Percentiles rank a stretch among this genome's conserved stretches.
These are phyloP conservation scores for Zygaena filipendulae DNA, from an alignment of 2,888 invertebrate species.

Conservation along the genomic window DNA sequence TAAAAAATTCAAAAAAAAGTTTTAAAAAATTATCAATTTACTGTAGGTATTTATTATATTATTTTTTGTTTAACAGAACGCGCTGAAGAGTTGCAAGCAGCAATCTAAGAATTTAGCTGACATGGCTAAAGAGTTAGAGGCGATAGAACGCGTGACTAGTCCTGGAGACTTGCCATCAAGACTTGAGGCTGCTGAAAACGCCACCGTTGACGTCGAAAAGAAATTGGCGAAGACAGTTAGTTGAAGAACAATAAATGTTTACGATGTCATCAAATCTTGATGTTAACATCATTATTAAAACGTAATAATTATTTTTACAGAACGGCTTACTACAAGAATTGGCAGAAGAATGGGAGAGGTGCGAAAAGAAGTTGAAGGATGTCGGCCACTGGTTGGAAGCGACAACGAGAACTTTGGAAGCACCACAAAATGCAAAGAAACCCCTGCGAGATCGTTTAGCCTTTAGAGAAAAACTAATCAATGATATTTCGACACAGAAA, in stretches of 20 bases:
- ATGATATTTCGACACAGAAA: conserved; percentile 89
- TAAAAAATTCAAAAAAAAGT: conserved; percentile 33
- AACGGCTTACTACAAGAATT: conserved; percentile 90
- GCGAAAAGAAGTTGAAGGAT: conserved; percentile 93
- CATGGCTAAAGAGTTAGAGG: conserved; percentile 91
- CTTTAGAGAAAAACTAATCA: conserved; percentile 85
- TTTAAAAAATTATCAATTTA: conserved; percentile 1
- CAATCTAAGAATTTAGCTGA: conserved; percentile 89
- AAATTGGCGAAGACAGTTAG: conserved; percentile 86
- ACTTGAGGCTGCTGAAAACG: conserved; percentile 87
- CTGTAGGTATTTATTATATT: neutral
- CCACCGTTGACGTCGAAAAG: conserved; percentile 86
- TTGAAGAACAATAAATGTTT: conserved; percentile 13
- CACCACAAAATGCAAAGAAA: conserved; percentile 86
- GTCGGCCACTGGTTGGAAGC: conserved; percentile 91
- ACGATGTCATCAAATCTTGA: neutral
- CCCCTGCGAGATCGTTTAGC: conserved; percentile 89
- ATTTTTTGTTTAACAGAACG: conserved; percentile 69
- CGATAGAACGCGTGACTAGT: conserved; percentile 84
- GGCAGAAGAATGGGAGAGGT: conserved; percentile 96
- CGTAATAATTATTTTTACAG: conserved; percentile 55
- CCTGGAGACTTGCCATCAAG: conserved; percentile 88
- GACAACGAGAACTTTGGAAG: conserved; percentile 78
- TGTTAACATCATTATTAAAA: neutral
- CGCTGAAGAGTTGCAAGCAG: conserved; percentile 89